Base-by-base conservation (phyloP, 2,797 vertebrate species). In the Sandelia bainsii region DNA sequence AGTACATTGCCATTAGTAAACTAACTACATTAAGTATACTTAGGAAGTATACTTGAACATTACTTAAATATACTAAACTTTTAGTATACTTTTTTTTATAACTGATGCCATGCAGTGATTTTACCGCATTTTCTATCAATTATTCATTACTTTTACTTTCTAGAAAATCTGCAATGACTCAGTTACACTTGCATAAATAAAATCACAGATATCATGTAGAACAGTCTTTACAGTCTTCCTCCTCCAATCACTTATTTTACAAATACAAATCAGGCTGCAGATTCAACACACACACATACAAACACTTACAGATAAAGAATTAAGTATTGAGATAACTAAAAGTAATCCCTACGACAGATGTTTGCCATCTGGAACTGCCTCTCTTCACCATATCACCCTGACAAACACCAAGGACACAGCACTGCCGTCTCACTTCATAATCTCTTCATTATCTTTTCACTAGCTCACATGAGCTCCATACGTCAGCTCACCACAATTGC, bases 271-370 rank as follows among this genome's bases (percentile, higher is more conserved):
- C n/a, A 71, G 29, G 8, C 16, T 53, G 25, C 53, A 60, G 53
- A 70, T 34, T 22, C 46, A 13, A 16, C 14, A 71, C n/a, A 77
- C n/a, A 77, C 23, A 49, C 23, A 64, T 12, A 20, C 58, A 81
- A 25, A 81, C 68, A 64, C 34, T 54, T 40, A 2, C 48, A 79
- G 48, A 78, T 58, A 40, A 72, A 44, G 32, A 75, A 27, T 65
- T 39, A 59, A 82, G 69, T 46, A 66, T 70, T 68, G 34, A 56
- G 32, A 84, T 64, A 51, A 76, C 45, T 57, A 3, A 29, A 48
- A 72, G 54, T 75, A 64, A 84, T 83, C 61, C 74, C 40, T 42
- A 3, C 52, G 83, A 77, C 84, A 86, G 81, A 86, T 87, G 79
- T 83, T 78, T 54, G 46, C 69, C 82, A 81, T 88, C 81, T 87